Percentiles rank a stretch among this genome's conserved stretches.
These are phyloP conservation scores for Myiopsitta monachus DNA, from an alignment of 2,113 vertebrate species.

Conservation along the genomic window DNA sequence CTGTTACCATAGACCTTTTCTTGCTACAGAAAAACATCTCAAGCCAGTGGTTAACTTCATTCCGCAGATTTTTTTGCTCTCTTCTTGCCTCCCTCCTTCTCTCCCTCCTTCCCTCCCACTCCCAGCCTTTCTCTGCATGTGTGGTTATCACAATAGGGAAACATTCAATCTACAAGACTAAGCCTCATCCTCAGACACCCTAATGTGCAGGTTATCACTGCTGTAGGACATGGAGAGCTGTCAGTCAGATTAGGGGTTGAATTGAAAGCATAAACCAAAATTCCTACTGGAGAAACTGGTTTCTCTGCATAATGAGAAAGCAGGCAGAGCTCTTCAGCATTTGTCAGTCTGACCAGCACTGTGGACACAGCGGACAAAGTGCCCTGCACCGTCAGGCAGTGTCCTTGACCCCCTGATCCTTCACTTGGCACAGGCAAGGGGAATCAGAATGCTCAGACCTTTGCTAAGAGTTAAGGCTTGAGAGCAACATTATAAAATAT, in stretches of 20 bases:
- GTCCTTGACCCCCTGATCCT: not conserved
- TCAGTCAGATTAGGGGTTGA: not conserved
- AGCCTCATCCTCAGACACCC: not conserved
- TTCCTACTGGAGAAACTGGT: not conserved
- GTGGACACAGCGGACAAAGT: not conserved
- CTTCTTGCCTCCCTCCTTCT: not conserved
- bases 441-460: not conserved
- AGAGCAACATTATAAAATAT: not conserved
- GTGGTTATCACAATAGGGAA: not conserved
- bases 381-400: not conserved
- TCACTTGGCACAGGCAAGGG: fast-evolving
- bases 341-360: not conserved
- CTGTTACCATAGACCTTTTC: not conserved
- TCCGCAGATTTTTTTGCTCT: not conserved
- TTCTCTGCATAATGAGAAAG: not conserved
- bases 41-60: not conserved
- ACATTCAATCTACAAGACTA: not conserved
- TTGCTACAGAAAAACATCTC: not conserved
- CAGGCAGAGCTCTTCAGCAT: not conserved
- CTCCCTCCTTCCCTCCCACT: not conserved
- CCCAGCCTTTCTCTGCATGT: not conserved
- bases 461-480: not conserved
- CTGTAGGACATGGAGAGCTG: not conserved
- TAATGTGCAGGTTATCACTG: not conserved
- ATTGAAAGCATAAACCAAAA: not conserved